Base-by-base conservation (phyloP, 2,113 vertebrate species). In the Melospiza georgiana region DNA sequence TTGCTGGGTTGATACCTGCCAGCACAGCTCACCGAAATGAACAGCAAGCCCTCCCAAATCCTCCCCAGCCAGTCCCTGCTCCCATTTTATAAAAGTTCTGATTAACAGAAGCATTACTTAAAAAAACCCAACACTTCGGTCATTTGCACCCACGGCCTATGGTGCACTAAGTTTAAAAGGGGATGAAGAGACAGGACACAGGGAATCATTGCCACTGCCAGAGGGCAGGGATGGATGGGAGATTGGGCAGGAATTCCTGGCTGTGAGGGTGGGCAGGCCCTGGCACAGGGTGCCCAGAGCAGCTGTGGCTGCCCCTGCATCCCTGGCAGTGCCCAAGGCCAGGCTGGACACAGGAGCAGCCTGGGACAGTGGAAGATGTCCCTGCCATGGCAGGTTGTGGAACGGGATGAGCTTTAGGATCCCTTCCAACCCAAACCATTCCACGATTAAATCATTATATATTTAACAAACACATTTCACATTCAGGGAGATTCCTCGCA, bases 1-100 rank as follows among this genome's bases (percentile, higher is more conserved):
- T 3, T 8, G 4, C 23, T 0, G 6, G 52, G 23, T 0, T 65
- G 17, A 25, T 1, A 15, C 31, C 58, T 13, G 9, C 48, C 8
- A 74, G 31, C 73, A 46, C 28, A 51, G 12, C 24, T 28, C 49
- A 28, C 8, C 12, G 33, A 7, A 14, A 21, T 0, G 30, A 2
- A 10, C 55, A 87, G 48, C 20, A 78, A 54, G 39, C 15, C 39
- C 63, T 0, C 49, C 20, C 62, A 83, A 20, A 13, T 6, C 65
- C 48, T 55, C 44, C 16, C 30, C 55, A 84, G 37, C 13, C 11
- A 8, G 5, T 12, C 66, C 22, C 10, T 3, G 0, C 15, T 37
- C 31, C 48, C 12, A 8, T 24, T 78, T n/a, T 11, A 30, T 9
- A 7, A 12, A 19, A 22, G 18, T 28, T 22, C 52, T n/a, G 17